Evolutionary conservation across 35 echinoderm and acorn worm species (phyloP).

Genomic region (Heliocidaris tuberculata): DNA sequence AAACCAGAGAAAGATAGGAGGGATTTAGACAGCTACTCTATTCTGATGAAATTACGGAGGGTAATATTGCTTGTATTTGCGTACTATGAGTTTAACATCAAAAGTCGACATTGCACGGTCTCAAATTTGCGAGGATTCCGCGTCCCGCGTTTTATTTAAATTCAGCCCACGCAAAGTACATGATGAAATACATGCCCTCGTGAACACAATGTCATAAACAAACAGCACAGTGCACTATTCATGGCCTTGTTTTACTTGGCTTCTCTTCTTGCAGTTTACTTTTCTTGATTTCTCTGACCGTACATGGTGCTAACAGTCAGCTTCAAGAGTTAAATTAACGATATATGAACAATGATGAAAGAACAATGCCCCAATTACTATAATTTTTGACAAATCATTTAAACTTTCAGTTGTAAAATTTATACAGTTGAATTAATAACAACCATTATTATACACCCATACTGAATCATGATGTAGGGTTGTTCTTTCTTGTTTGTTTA

Average conservation of each 20-base stretch:
- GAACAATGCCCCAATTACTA: too few species aligned
- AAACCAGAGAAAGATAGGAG: conserved; percentile 4
- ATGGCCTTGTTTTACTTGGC: background rate
- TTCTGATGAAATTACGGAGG: conserved; percentile 31
- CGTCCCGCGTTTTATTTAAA: background rate
- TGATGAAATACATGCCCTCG: background rate
- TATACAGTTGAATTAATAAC: too few species aligned
- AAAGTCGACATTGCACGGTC: conserved; percentile 30
- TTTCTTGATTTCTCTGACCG: background rate
- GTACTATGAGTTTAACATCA: conserved; percentile 43
- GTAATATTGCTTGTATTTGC: conserved; percentile 35
- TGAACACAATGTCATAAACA: conserved; percentile 1
- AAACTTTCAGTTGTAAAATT: too few species aligned
- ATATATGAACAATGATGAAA: too few species aligned
- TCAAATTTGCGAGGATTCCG: conserved; percentile 1
- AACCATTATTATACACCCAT: too few species aligned
- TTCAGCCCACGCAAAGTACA: conserved; percentile 1
- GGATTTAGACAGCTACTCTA: conserved; percentile 30
- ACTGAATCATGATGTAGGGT: too few species aligned
- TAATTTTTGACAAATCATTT: too few species aligned
- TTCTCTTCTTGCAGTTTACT: background rate
- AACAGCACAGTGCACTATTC: background rate
- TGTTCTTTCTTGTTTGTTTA: too few species aligned
- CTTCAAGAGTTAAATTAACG: background rate
- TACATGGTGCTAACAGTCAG: background rate